Conservation (phyloP, 2,797 vertebrate species). For the Hephaestus fuliginosus region DNA sequence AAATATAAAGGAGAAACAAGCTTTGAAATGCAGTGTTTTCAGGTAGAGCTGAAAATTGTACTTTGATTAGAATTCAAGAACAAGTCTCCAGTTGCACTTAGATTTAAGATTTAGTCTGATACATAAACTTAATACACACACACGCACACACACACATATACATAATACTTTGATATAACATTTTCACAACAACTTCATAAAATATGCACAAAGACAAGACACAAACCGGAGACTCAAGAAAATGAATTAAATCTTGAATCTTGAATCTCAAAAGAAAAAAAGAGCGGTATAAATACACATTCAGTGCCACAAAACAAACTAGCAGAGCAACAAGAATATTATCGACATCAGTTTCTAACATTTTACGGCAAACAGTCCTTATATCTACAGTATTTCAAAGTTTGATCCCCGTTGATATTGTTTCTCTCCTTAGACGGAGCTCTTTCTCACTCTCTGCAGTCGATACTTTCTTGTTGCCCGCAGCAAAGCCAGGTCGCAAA, state of each 20-base stretch:
- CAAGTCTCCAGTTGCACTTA: not conserved
- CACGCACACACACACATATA: too few relatives aligned
- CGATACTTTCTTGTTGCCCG: slow-evolving; percentile 27
- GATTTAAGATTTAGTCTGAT: not conserved
- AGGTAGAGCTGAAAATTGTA: not conserved
- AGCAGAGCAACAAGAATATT: not conserved
- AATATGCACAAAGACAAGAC: too few relatives aligned
- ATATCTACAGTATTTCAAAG: not conserved
- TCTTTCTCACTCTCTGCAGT: slow-evolving; percentile 15
- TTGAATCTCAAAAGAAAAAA: too few relatives aligned
- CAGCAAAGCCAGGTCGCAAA: slow-evolving; percentile 57
- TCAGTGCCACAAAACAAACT: not conserved
- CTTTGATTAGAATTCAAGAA: slow-evolving; percentile 18
- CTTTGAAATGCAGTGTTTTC: slow-evolving; percentile 30
- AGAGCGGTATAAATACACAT: not conserved
- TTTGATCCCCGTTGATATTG: not conserved
- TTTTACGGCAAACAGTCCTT: not conserved
- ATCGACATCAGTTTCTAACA: not conserved
- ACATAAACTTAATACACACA: not conserved
- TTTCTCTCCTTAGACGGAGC: slow-evolving; percentile 1
- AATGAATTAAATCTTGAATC: too few relatives aligned
- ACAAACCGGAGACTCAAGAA: too few relatives aligned
- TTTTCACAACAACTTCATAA: not conserved
- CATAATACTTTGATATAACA: not conserved
- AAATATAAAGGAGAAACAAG: not conserved